Evolutionary conservation across 2,797 vertebrate genomes (phyloP), one percentile per base, ranked within the genome.

Genomic region (Taeniopygia guttata): DNA sequence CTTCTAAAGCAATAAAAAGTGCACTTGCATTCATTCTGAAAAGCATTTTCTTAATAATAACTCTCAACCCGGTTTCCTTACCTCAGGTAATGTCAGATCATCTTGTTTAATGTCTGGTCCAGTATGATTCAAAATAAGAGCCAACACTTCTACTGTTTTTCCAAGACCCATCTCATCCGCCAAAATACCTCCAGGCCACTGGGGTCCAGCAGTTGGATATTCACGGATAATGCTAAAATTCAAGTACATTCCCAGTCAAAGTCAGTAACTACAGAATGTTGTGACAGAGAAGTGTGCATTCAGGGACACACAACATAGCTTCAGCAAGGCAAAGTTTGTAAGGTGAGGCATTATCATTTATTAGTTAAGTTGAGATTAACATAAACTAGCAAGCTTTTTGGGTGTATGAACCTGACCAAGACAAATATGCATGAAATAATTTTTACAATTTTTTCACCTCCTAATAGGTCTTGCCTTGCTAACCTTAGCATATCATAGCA

Each of bases 81-180:
- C 99, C 98, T 98, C 98, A 68, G 99, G 99, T 89, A 99, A 97
- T 4, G 98, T 98, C 66, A 99, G 98, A 83, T 97, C 96, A 91
- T 98, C 98, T 79, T 98, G 98, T 96, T 97, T 97, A 88, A 99
- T 82, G 87, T 98, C 98, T 96, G 98, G 98, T 62, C 99, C 98
- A 20, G 98, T 98, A 95, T 99, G 98, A 94, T 97, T 98, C 94
- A 99, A 97, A 97, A 99, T 99, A 86, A 99, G 98, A 84, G 99
- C 99, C 97, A 99, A 96, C 93, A 99, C 99, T 90, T 99, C 99
- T 85, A 99, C 99, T 3, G 99, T 99, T 97, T 99, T 99, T 80
- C 99, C 99, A 25, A 99, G 98, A n/a, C 99, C 99, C 99, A 99
- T 99, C 95, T 99, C 99, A 98, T 99, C 99, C 72, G 99, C 99